Evolutionary conservation across 2,797 vertebrate species (phyloP), one percentile per base, ranked within the genome.

Genomic region (Clarias platycephalus): DNA sequence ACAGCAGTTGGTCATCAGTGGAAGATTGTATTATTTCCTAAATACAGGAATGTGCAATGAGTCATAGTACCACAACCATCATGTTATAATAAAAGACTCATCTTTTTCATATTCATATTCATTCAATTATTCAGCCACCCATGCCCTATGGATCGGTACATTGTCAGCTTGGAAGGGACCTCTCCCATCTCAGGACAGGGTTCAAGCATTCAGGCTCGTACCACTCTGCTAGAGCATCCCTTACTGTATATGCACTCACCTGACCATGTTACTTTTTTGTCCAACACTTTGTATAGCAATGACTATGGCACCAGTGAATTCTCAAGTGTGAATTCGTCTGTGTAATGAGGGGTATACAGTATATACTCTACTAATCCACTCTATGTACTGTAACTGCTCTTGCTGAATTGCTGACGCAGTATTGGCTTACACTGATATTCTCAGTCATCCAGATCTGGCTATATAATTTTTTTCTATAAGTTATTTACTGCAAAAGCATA

Each of bases 21-120:
- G 16, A 28, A 75, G 26, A 75, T 55, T 57, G 49, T 57, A 72
- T 75, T 57, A 57, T 58, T 76, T 55, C 58, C 10, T 58, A 76
- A 58, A 9, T 58, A 76, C 28, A 76, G 40, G 40, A 44, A 44
- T 6, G 40, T 44, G 9, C 53, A 34, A 55, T 34, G 18, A 76
- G 26, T 58, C 4, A 76, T 31, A 31, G 49, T 31, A 31, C 24
- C 15, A 76, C 31, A 58, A 34, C 26, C 53, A 76, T 37, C 28
- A 76, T 76, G 53, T 76, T 12, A 53, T 31, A 9, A 76, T 55
- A 28, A 72, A 49, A 26, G 12, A 26, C 24, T 8, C 31, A 22
- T 5, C 22, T 68, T 68, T 18, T 2, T 67, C 16, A 67, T 66
- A 9, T 62, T 28, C 63, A 28, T 31, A 67, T 7, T 31, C 28